Base-by-base conservation (phyloP, 2,888 invertebrate genomes). In the Macrosiphum euphorbiae region DNA sequence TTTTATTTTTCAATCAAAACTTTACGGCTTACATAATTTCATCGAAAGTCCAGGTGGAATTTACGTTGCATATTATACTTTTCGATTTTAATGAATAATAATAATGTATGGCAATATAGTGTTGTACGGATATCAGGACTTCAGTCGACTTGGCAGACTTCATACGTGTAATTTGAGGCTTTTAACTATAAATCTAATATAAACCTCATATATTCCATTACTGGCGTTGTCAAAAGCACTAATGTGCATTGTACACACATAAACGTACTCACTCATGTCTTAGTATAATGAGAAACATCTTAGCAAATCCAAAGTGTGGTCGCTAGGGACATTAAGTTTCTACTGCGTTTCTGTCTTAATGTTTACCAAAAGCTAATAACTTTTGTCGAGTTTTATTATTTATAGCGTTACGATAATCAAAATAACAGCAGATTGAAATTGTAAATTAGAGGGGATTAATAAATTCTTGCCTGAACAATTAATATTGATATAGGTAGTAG, bases 161-260 rank as follows among this genome's bases (percentile, higher is more conserved):
- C 28, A 35, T 44, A 7, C 78, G 35, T 78, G 61, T 52, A 16
- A 41, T 52, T 90, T 50, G 47, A 58, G 85, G 91, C 44, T 91
- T 86, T 91, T 91, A 86, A 86, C 90, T 78, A 47, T 47, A 58
- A 91, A 86, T 86, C 91, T 47, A 91, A 86, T 86, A 86, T 44
- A 85, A 85, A 85, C 44, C 84, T 85, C 85, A 24, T 58, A 85
- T 58, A 91, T 58, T 91, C 84, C 84, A 85, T 91, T 55, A 52
- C 78, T 26, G 41, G 3, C 55, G 44, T 41, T 35, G 78, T 84
- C 78, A 52, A 50, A 26, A 67, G 20, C 41, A 24, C n/a, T 90
- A 90, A 90, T 78, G 90, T 47, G 35, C 26, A 41, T 13, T 35
- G 13, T 41, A 78, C n/a, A 78, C 28, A 52, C 24, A 47, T 86